Evolutionary conservation across 1,140 invertebrate species (phyloP), one percentile per base, ranked within the genome.

Genomic region (Orussus abietinus): DNA sequence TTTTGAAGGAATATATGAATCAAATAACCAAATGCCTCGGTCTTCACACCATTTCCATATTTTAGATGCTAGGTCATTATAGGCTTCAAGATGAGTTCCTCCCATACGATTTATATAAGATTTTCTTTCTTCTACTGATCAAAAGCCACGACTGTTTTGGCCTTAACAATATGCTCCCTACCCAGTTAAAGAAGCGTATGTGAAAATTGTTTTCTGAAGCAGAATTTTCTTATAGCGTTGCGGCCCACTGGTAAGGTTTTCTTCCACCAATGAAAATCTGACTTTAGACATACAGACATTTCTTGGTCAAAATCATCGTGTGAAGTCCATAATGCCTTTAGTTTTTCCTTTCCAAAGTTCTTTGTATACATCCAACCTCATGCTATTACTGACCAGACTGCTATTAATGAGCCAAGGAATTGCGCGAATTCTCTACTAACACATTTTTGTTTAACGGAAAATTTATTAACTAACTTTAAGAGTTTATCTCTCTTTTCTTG

Each of bases 41-140:
- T 26, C 33, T 43, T 59, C 55, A 19, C 49, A 49, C 47, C 45
- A 59, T 25, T 57, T 26, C 55, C 55, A 60, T 26, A 65, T 42
- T 25, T 50, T 7, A 28, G 34, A 40, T n/a, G 52, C 2, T 6
- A 59, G 3, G 10, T 40, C 14, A 38, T 47, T 45, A 21, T 53
- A 40, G 15, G 47, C 29, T 29, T 22, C 36, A 25, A 37, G 54
- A 26, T 51, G 49, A 10, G 57, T 42, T 13, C 59, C 47, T 1
- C 55, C 55, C 55, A 60, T 57, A 31, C 45, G 18, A 29, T 60
- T 55, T 5, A 53, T 45, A 38, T 43, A 49, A 5, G 49, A 46
- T n/a, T n/a, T n/a, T n/a, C n/a, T n/a, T n/a, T n/a, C n/a, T n/a
- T n/a, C n/a, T n/a, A n/a, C n/a, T n/a, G n/a, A n/a, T n/a, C n/a